Conservation (phyloP, 1,140 invertebrate genomes). For the Drosophila ficusphila region DNA sequence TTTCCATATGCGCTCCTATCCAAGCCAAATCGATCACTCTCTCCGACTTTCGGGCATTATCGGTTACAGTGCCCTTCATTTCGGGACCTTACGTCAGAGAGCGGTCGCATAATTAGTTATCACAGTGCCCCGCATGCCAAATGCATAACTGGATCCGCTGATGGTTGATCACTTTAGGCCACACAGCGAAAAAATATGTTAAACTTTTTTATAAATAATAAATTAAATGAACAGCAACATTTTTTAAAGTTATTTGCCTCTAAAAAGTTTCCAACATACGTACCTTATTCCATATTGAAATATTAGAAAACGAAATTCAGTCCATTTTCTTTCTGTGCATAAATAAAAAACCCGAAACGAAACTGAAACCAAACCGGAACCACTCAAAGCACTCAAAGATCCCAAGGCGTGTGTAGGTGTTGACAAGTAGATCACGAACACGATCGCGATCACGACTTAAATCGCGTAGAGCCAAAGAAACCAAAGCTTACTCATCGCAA, state of each 20-base stretch:
- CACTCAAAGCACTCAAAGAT: slow-evolving; percentile 9
- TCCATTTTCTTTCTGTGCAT: slow-evolving; percentile 12
- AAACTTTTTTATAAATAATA: too few species aligned
- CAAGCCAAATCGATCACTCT: slow-evolving; percentile 8
- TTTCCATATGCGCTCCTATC: neutral
- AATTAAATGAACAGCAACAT: too few species aligned
- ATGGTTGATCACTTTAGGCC: slow-evolving; percentile 27
- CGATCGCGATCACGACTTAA: slow-evolving; percentile 18
- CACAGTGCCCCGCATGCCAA: slow-evolving; percentile 41
- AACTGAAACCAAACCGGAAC: slow-evolving; percentile 46
- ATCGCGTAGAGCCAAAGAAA: neutral
- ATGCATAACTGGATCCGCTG: slow-evolving; percentile 44
- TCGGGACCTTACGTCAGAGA: slow-evolving; percentile 21
- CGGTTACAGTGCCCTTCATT: slow-evolving; percentile 35
- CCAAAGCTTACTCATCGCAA: slow-evolving; percentile 29
- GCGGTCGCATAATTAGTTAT: slow-evolving; percentile 39
- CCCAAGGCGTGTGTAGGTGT: slow-evolving; percentile 66
- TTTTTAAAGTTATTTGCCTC: too few species aligned
- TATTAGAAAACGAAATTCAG: too few species aligned
- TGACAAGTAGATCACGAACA: slow-evolving; percentile 80
- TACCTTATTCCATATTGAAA: too few species aligned
- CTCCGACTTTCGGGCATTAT: slow-evolving; percentile 1
- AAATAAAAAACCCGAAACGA: slow-evolving; percentile 5
- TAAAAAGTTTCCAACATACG: too few species aligned
- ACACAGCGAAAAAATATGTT: slow-evolving; percentile 21